Conservation (phyloP, 2,797 vertebrate genomes). For the Phrynocephalus vlangalii region DNA sequence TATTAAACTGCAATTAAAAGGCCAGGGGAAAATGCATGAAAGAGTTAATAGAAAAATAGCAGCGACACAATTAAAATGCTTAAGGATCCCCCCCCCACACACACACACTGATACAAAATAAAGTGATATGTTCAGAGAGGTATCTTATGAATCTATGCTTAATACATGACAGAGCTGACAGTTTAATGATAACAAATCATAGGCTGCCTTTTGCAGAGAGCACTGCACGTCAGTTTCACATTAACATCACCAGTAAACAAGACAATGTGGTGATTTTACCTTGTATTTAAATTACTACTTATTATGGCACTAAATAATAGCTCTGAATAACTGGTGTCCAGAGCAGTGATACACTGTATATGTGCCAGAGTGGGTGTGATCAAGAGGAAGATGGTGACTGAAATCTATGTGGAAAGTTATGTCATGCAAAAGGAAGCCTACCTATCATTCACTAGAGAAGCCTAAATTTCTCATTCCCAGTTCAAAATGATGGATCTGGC, state of each 20-base stretch:
- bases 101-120: slow-evolving; percentile 85
- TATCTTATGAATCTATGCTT: slow-evolving; percentile 82
- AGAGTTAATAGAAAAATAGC: slow-evolving; percentile 90
- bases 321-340: slow-evolving; percentile 82
- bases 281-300: slow-evolving; percentile 83
- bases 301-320: slow-evolving; percentile 84
- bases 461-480: slow-evolving; percentile 1
- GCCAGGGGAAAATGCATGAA: slow-evolving; percentile 84
- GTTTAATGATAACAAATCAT: slow-evolving; percentile 90
- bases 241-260: slow-evolving; percentile 85
- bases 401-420: slow-evolving; percentile 81
- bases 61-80: slow-evolving; percentile 83
- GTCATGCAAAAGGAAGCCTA: slow-evolving; percentile 80
- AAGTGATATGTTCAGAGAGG: slow-evolving; percentile 83
- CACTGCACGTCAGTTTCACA: slow-evolving; percentile 78
- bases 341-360: slow-evolving; percentile 77
- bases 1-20: slow-evolving; percentile 95
- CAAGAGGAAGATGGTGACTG: slow-evolving; percentile 69
- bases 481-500: not conserved
- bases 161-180: slow-evolving; percentile 85
- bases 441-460: slow-evolving; percentile 61
- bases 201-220: slow-evolving; percentile 82
- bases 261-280: slow-evolving; percentile 82
- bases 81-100: slow-evolving; percentile 58
- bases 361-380: slow-evolving; percentile 41